These are phyloP conservation scores for Pseudococcus jackbeardsleyi DNA, from an alignment of 2,888 invertebrate genomes.

Conservation along the genomic window DNA sequence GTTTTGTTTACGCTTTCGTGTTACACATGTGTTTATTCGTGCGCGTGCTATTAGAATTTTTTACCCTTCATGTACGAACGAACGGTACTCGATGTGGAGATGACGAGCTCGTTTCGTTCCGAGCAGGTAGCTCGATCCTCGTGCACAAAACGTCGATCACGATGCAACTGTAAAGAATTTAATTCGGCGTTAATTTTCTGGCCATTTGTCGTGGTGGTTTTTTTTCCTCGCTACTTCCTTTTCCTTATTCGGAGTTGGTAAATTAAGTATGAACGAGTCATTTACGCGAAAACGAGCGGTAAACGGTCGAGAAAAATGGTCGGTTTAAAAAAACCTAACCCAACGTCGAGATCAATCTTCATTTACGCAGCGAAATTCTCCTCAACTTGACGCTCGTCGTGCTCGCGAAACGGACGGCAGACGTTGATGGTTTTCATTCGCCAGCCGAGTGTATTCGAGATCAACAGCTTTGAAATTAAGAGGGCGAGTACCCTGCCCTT, in stretches of 20 bases:
- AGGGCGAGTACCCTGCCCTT: background rate
- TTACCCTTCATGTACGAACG: background rate
- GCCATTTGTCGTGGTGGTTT: background rate
- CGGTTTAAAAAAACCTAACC: background rate
- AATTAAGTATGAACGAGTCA: background rate
- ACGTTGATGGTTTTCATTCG: background rate
- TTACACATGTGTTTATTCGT: background rate
- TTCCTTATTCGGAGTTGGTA: background rate
- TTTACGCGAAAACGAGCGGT: background rate
- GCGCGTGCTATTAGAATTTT: background rate
- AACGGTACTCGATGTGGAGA: background rate
- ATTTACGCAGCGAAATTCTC: background rate
- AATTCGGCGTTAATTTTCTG: constrained; percentile 2
- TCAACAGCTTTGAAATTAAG: background rate
- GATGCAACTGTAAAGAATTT: background rate
- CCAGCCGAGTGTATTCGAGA: background rate
- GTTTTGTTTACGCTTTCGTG: background rate
- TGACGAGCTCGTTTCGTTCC: background rate
- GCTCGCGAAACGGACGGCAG: background rate
- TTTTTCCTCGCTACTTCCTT: background rate
- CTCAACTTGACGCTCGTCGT: background rate
- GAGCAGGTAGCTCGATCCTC: background rate
- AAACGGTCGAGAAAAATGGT: constrained; percentile 3
- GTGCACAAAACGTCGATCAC: background rate
- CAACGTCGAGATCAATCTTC: constrained; percentile 7